Percentiles rank a stretch among this genome's conserved stretches.
phyloP scores from a whole-genome alignment of 2,888 invertebrate genomes.

The Anthophora plumipes region DNA sequence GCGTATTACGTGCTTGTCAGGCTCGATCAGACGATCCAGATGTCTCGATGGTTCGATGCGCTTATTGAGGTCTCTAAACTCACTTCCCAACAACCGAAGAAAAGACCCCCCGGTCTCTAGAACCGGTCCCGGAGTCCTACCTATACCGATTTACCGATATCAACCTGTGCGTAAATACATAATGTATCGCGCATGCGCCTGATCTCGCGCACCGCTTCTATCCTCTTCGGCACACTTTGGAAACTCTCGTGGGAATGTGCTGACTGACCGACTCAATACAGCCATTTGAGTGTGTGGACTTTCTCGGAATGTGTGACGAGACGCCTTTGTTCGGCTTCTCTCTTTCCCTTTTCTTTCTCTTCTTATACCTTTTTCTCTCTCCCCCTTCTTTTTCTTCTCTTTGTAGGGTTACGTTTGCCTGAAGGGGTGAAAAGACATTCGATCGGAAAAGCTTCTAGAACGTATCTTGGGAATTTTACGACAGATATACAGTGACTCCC shows the following conservation, averaged over 20 bases:
- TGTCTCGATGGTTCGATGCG: constrained; percentile 42
- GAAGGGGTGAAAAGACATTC: too few relatives aligned
- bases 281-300: constrained; percentile 35
- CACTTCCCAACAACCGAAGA: constrained; percentile 13
- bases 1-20: constrained; percentile 27
- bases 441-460: too few relatives aligned
- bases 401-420: neutral
- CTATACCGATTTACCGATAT: constrained; percentile 62
- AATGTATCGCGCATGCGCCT: constrained; percentile 34
- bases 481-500: too few relatives aligned
- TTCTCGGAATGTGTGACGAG: constrained; percentile 29
- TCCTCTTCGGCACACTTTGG: constrained; percentile 47
- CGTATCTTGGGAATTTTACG: too few relatives aligned
- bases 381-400: neutral
- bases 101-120: constrained; percentile 33
- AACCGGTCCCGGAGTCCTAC: constrained; percentile 62
- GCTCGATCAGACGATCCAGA: constrained; percentile 43
- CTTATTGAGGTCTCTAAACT: constrained; percentile 64
- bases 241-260: constrained; percentile 45
- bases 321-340: neutral
- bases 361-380: neutral
- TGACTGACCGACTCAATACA: constrained; percentile 31
- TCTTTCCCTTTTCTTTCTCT: neutral
- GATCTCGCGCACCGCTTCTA: constrained; percentile 12
- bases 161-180: constrained; percentile 59